Evolutionary conservation across 2,113 vertebrate species (phyloP).

Genomic region (Seriola rivoliana): DNA sequence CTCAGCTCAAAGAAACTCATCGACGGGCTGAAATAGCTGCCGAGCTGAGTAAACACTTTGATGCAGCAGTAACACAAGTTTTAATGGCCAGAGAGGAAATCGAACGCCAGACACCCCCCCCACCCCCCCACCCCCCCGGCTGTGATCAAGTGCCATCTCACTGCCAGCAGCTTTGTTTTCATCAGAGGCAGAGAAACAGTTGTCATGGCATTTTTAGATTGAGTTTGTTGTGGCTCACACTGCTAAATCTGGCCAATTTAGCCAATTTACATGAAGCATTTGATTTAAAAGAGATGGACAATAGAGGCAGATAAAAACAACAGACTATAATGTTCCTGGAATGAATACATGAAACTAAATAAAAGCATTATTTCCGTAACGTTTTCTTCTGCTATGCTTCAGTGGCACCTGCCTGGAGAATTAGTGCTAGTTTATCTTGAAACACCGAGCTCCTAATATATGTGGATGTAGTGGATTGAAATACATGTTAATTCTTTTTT

Average conservation of each 20-base stretch:
- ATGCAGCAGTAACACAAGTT: constrained; percentile 51
- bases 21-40: constrained; percentile 32
- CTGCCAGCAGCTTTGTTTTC: constrained; percentile 2
- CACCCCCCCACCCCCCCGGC: neutral
- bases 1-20: constrained; percentile 19
- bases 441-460: neutral
- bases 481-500: neutral
- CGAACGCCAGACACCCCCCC: constrained; percentile 23
- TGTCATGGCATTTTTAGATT: neutral
- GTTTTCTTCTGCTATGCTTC: too few species aligned
- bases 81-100: constrained; percentile 54
- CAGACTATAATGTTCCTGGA: too few species aligned
- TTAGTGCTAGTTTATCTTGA: neutral
- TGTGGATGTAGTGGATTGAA: neutral
- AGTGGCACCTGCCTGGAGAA: too few species aligned
- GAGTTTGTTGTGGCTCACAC: neutral
- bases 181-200: neutral
- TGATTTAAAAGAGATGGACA: too few species aligned
- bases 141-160: constrained; percentile 52
- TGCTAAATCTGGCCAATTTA: neutral
- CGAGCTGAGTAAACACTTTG: constrained; percentile 39
- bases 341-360: too few species aligned
- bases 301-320: too few species aligned
- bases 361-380: too few species aligned
- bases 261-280: too few species aligned